Evolutionary conservation across 2,888 invertebrate genomes (phyloP), one percentile per base, ranked within the genome.

Genomic region (Chloroclystis v-ata): DNA sequence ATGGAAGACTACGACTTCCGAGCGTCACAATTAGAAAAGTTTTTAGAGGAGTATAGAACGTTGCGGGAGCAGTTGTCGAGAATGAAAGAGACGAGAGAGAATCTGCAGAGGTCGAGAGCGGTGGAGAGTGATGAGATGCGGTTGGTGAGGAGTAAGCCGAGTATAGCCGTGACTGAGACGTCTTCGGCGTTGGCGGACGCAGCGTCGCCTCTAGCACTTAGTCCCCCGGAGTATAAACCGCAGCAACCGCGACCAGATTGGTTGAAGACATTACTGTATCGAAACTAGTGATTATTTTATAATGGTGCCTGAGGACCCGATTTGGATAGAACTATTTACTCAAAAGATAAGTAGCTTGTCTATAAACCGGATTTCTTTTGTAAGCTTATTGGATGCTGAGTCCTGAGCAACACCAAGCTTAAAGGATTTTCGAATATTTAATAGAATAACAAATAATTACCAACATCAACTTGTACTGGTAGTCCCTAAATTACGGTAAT

Each of bases 31-130:
- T 78, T 95, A 53, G 94, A 94, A 66, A 90, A 92, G 45, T 95
- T 95, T 72, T 89, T 95, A 33, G 93, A 94, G 65, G 95, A 95
- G 69, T 95, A 95, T 68, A 89, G 94, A 59, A 92, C 89, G 61
- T 86, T 95, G 47, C 92, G 94, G 69, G 92, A 93, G 68, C 93
- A 95, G 72, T 81, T 95, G 54, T 93, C 93, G 48, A 91, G 92
- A 71, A 94, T 95, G 94, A 94, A 94, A 65, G 92, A 93, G 66
- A 93, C 93, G 13, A 91, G 94, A 67, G 93, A 94, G 59, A 92
- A 90, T 56, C 87, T 93, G 62, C 85, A 86, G 63, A 72, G 81
- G 50, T 81, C 75, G 40, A 69, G 81, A 52, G 83, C 82, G 20
- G 81, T 69, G 45, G 89, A 89, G 28, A 89, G 88, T 61, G 89